Evolutionary conservation across 1,140 invertebrate genomes (phyloP).

Genomic region (Ips nitidus): DNA sequence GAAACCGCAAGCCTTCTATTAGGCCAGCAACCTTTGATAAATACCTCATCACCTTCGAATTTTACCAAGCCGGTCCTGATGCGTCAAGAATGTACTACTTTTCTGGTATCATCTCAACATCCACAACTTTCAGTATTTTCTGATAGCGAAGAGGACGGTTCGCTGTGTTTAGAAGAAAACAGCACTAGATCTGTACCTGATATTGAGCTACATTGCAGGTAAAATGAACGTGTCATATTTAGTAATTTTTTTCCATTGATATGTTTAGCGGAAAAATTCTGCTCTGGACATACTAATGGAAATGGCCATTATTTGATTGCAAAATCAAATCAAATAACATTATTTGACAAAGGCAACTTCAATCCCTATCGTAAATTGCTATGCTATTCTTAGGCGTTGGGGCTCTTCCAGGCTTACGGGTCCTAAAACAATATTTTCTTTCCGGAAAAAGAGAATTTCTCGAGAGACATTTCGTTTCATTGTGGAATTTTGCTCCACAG

Average conservation of each 20-base stretch:
- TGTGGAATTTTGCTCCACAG: no score
- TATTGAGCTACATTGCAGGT: constrained; percentile 80
- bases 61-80: constrained; percentile 73
- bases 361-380: not conserved
- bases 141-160: constrained; percentile 75
- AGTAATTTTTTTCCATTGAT: not conserved
- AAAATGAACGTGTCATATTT: not conserved
- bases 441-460: no score
- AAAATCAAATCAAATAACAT: not conserved
- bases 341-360: not conserved
- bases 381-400: no score
- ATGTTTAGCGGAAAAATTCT: not conserved
- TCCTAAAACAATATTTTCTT: no score
- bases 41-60: constrained; percentile 52
- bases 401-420: no score
- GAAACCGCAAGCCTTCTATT: constrained; percentile 77
- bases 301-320: not conserved
- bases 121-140: constrained; percentile 75
- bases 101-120: constrained; percentile 66
- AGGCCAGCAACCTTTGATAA: constrained; percentile 57
- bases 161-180: constrained; percentile 63
- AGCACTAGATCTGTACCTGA: constrained; percentile 84
- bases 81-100: constrained; percentile 79
- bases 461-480: no score
- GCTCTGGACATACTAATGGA: not conserved